Percentiles rank a stretch among this genome's conserved stretches.
phyloP scores from a whole-genome alignment of 2,797 vertebrate genomes.

The Lacerta viridis region DNA sequence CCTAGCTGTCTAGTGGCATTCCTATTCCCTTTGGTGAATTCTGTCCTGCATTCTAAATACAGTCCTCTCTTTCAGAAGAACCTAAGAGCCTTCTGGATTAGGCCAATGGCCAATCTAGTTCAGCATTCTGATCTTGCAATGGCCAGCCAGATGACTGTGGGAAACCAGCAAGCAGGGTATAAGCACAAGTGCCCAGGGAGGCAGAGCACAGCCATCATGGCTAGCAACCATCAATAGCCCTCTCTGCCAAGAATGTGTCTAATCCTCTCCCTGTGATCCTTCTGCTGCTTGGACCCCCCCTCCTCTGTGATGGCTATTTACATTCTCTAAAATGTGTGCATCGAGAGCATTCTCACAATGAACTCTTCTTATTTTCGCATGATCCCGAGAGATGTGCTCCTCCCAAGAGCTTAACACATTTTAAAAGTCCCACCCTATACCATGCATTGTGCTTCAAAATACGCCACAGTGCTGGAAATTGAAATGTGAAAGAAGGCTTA shows the following conservation, averaged over 20 bases:
- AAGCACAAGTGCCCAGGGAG: too few relatives aligned
- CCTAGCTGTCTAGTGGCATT: neutral
- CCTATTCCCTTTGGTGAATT: too few relatives aligned
- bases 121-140: too few relatives aligned
- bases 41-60: too few relatives aligned
- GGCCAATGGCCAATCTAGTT: too few relatives aligned
- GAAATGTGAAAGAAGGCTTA: conserved; percentile 46
- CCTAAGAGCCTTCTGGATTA: too few relatives aligned
- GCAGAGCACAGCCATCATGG: too few relatives aligned
- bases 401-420: neutral
- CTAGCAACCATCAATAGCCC: too few relatives aligned
- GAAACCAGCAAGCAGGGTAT: too few relatives aligned
- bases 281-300: neutral
- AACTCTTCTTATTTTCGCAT: neutral
- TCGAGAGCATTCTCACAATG: neutral
- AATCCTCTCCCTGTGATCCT: neutral
- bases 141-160: too few relatives aligned
- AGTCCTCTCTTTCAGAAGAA: too few relatives aligned
- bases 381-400: neutral
- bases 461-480: conserved; percentile 26
- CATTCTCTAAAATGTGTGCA: neutral
- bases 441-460: conserved; percentile 5
- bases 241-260: too few relatives aligned
- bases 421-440: neutral
- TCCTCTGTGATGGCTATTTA: neutral